Evolutionary conservation across 53 echinoderm and acorn worm species (phyloP).

Genomic region (Mesocentrotus franciscanus): DNA sequence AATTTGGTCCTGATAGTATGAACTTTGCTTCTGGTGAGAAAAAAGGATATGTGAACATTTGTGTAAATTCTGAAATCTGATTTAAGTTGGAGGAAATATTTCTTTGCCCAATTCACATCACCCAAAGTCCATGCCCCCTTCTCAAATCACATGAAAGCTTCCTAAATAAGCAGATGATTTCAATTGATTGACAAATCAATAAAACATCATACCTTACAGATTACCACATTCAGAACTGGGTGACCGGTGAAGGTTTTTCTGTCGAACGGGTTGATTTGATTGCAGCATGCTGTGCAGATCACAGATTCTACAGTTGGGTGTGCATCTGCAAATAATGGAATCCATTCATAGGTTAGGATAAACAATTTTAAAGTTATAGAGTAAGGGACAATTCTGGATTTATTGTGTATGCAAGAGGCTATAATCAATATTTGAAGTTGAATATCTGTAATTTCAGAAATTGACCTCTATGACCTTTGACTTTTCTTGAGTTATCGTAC

Average conservation of each 20-base stretch:
- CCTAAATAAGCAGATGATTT: neutral
- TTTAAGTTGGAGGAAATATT: too few relatives aligned
- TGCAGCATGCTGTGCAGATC: conserved; percentile 82
- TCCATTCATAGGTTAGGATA: neutral
- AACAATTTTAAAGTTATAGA: neutral
- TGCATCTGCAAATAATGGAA: neutral
- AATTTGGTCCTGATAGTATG: too few relatives aligned
- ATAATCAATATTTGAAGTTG: too few relatives aligned
- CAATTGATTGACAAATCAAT: neutral
- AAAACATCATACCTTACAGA: conserved; percentile 81
- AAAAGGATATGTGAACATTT: too few relatives aligned
- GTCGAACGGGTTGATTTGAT: conserved; percentile 87
- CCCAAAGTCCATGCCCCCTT: neutral
- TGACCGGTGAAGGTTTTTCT: conserved; percentile 74
- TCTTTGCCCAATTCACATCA: neutral
- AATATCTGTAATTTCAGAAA: too few relatives aligned
- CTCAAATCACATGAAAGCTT: too few relatives aligned
- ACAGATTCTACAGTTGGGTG: conserved; percentile 11
- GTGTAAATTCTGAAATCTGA: too few relatives aligned
- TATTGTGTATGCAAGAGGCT: too few relatives aligned
- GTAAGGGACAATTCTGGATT: too few relatives aligned
- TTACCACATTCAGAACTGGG: conserved; percentile 77
- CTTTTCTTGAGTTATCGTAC: too few relatives aligned
- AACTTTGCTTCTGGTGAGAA: too few relatives aligned
- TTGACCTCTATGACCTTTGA: too few relatives aligned